Evolutionary conservation across 2,113 vertebrate genomes (phyloP), one percentile per base, ranked within the genome.

Genomic region (Hyperoodon ampullatus): DNA sequence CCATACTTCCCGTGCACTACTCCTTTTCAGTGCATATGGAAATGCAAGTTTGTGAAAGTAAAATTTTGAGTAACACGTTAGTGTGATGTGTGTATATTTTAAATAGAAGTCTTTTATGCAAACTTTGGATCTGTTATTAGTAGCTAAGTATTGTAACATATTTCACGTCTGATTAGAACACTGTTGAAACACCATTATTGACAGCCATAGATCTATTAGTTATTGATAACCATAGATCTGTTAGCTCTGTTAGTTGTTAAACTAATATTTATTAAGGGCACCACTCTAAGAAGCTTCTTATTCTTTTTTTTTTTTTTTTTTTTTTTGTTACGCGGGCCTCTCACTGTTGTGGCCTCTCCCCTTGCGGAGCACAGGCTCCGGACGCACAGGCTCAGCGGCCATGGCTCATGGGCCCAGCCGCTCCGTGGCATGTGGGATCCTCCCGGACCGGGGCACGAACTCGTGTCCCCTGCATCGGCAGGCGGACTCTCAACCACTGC

Each of bases 41-140:
- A 72, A 90, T 92, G 5, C 53, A 83, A 75, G 23, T 63, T 93
- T 70, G 12, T 89, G 12, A 93, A 58, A 95, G 55, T 94, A 94
- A 92, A 95, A 39, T 87, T 90, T 86, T 80, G 33, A 96, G 47
- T 93, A 94, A 88, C 18, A 61, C 61, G 89, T 86, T 23, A 89
- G 18, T n/a, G 24, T 85, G 12, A 11, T 88, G 2, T 78, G 23
- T 68, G 35, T 94, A 8, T 77, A 60, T 95, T 90, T 93, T 93
- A 87, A 95, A 87, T 4, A 26, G 50, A 74, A 78, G 55, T 53
- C 6, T 89, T 72, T 86, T 90, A 61, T 86, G 47, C 39, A 94
- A 61, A 72, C 39, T 93, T 80, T 90, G 61, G 1, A 42, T 90
- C 55, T 87, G 1, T 83, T 96, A 63, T 33, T 94, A 86, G 68